Percentiles rank a stretch among this genome's conserved stretches.
Conservation (phyloP, 2,113 vertebrate genomes). For the Geothlypis trichas region DNA sequence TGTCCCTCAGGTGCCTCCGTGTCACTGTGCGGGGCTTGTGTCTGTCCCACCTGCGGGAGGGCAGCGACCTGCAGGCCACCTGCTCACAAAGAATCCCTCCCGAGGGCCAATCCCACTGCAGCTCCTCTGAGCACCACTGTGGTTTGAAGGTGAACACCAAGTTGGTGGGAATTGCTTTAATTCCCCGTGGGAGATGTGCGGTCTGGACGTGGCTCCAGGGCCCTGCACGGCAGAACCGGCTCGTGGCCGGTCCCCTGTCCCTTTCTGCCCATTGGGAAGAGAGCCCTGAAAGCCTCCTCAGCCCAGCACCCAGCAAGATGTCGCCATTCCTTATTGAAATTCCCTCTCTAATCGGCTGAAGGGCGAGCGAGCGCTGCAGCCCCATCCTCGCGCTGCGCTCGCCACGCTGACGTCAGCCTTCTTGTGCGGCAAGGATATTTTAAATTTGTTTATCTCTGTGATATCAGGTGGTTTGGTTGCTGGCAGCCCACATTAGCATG, state of each 20-base stretch:
- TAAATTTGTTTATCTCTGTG: constrained; percentile 65
- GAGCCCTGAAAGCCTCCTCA: neutral
- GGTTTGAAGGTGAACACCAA: neutral
- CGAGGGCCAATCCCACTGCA: accelerated
- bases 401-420: constrained; percentile 17
- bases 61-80: neutral
- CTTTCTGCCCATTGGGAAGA: neutral
- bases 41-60: accelerated
- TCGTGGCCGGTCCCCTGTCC: neutral
- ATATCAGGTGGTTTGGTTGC: constrained; percentile 45
- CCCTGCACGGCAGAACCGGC: accelerated
- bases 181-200: accelerated
- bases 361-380: neutral
- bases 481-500: constrained; percentile 54
- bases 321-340: neutral
- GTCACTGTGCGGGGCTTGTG: accelerated
- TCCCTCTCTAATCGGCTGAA: neutral
- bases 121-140: neutral
- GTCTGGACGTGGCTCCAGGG: accelerated
- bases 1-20: neutral
- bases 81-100: neutral
- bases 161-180: neutral
- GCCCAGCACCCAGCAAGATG: neutral
- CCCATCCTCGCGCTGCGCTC: neutral
- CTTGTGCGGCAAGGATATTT: constrained; percentile 20